Evolutionary conservation across 1,140 invertebrate genomes (phyloP).

Genomic region (Ctenoplectra terminalis): DNA sequence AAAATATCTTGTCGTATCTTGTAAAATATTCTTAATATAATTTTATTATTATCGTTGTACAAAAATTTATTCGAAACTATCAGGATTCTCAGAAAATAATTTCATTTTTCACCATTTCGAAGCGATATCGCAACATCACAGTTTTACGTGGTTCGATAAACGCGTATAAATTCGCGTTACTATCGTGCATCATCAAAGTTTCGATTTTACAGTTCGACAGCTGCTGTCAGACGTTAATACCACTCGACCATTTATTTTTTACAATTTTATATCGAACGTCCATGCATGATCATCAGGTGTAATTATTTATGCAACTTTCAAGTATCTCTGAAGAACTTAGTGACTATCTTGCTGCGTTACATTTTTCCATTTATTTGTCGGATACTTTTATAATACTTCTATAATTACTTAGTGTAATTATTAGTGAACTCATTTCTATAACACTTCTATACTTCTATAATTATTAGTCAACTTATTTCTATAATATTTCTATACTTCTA

Average conservation of each 20-base stretch:
- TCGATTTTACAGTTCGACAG: slow-evolving; percentile 57
- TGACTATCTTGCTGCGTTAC: too few relatives aligned
- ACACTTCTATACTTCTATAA: too few relatives aligned
- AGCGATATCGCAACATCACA: background rate
- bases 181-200: slow-evolving; percentile 58
- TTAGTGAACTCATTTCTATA: too few relatives aligned
- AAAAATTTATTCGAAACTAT: background rate
- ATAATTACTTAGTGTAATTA: too few relatives aligned
- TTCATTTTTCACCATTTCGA: slow-evolving; percentile 30
- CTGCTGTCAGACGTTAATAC: slow-evolving; percentile 61
- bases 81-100: background rate
- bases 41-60: too few relatives aligned
- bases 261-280: slow-evolving; percentile 56
- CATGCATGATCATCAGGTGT: slow-evolving; percentile 20
- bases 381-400: too few relatives aligned
- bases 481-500: too few relatives aligned
- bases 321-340: too few relatives aligned
- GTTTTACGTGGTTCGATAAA: slow-evolving; percentile 44
- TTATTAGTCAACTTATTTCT: too few relatives aligned
- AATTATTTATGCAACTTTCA: slow-evolving; percentile 22
- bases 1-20: too few relatives aligned
- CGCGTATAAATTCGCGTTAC: slow-evolving; percentile 58
- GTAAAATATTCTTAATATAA: background rate
- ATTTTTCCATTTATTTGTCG: too few relatives aligned
- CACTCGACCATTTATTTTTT: slow-evolving; percentile 53